phyloP scores from a whole-genome alignment of 2,888 invertebrate genomes.

The Xestia rhomboidea region DNA sequence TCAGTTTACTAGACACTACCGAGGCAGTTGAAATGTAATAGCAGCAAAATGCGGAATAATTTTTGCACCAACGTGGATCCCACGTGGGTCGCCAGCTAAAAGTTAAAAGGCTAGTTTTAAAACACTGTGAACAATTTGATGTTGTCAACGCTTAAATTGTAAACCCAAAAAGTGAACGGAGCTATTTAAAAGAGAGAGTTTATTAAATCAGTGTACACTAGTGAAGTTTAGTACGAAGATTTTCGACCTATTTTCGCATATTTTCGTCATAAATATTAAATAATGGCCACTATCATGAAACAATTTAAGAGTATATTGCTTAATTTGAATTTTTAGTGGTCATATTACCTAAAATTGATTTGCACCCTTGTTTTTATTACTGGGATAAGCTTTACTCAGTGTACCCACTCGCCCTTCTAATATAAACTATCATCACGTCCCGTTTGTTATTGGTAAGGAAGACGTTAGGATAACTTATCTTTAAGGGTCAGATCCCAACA shows the following conservation, averaged over 20 bases:
- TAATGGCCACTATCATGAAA: conserved; percentile 22
- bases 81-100: background rate
- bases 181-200: background rate
- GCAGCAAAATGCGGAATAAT: too few relatives aligned
- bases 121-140: background rate
- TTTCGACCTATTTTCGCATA: conserved; percentile 2
- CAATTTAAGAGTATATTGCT: conserved; percentile 12
- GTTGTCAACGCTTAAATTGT: background rate
- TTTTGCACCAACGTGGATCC: too few relatives aligned
- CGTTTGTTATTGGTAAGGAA: conserved; percentile 39
- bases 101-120: background rate
- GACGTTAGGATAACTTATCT: conserved; percentile 42
- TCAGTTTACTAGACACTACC: too few relatives aligned
- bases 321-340: conserved; percentile 30
- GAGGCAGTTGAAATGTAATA: too few relatives aligned
- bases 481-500: conserved; percentile 23
- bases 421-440: conserved; percentile 43
- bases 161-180: background rate
- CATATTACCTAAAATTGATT: conserved; percentile 31
- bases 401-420: conserved; percentile 9
- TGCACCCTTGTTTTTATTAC: conserved; percentile 34
- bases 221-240: background rate
- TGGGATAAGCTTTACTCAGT: conserved; percentile 8
- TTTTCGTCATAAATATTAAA: conserved; percentile 31
- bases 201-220: conserved; percentile 1